Base-by-base conservation (phyloP, 2,888 invertebrate genomes). In the Galerucella calmariensis region DNA sequence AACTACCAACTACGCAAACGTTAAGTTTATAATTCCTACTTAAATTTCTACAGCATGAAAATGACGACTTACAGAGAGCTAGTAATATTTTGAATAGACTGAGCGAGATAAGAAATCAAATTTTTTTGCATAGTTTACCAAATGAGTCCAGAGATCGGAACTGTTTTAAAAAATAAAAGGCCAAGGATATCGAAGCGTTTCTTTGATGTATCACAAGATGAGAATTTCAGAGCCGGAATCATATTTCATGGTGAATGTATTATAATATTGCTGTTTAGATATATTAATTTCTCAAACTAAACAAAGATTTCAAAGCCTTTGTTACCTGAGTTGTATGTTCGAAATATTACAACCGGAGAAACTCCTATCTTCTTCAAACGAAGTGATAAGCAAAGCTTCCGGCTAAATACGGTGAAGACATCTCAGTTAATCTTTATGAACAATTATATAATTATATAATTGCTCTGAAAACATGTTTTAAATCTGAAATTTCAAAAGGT, bases 341-440 rank as follows among this genome's bases (percentile, higher is more conserved):
- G 46, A 65, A 72, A 24, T 66, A 56, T 72, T 58, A 66, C 70
- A 70, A 77, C 77, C 77, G 76, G 74, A 81, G 81, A 81, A 82
- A 80, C 79, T 81, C 77, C 76, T 81, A 63, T 82, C 81, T 75
- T 82, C 76, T 81, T 82, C 80, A 81, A 80, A 72, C 75, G 79
- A 82, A 81, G 75, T 27, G 51, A 75, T 78, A 70, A 59, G 59
- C 69, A 72, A 65, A 48, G 59, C 46, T 59, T 66, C 58, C 72
- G 66, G 72, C 59, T 74, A 74, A 78, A 78, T 78, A 79, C 71
- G 72, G 70, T 73, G 75, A 78, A 67, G 78, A 81, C 77, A 79
- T 81, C 59, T 67, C 72, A 72, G 48, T 72, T 66, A 67, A 81
- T 79, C 77, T 81, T 76, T 80, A 65, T 79, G 80, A 81, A 65